A percentile compares a stretch with the other conserved stretches of the same genome.
Evolutionary conservation across 2,888 invertebrate species (phyloP).

Genomic region (Aromia moschata): DNA sequence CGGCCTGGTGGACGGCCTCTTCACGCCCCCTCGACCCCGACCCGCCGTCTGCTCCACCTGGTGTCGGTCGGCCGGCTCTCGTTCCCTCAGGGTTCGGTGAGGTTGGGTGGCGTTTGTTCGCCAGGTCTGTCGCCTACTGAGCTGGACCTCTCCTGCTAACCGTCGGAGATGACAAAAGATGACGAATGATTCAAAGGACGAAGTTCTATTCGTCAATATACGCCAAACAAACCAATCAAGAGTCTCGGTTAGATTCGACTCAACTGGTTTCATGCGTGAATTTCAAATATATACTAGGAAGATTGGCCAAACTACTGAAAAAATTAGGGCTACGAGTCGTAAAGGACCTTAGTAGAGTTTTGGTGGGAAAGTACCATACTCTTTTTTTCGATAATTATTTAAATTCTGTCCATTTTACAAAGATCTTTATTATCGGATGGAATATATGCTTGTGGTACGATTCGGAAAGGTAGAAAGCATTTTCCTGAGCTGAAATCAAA

Average conservation of each 20-base stretch:
- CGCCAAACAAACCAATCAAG: slow-evolving; percentile 52
- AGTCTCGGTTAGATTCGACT: slow-evolving; percentile 40
- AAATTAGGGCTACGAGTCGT: slow-evolving; percentile 24
- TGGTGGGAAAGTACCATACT: slow-evolving; percentile 26
- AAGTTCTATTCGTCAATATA: slow-evolving; percentile 46
- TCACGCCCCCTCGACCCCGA: too few species aligned
- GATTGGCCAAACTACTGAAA: slow-evolving; percentile 29
- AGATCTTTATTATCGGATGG: neutral
- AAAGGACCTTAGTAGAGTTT: slow-evolving; percentile 18
- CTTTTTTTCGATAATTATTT: slow-evolving; percentile 16
- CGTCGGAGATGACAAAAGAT: too few species aligned
- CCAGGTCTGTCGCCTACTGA: too few species aligned
- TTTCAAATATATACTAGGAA: slow-evolving; percentile 51
- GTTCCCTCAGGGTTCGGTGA: too few species aligned
- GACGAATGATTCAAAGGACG: slow-evolving; percentile 43
- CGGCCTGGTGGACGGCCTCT: too few species aligned
- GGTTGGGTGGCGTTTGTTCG: too few species aligned
- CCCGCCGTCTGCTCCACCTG: too few species aligned
- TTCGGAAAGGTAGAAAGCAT: slow-evolving; percentile 23
- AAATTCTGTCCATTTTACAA: slow-evolving; percentile 25
- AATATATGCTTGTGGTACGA: slow-evolving; percentile 22
- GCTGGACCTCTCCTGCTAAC: too few species aligned
- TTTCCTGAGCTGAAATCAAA: slow-evolving; percentile 14
- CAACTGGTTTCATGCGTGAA: slow-evolving; percentile 36
- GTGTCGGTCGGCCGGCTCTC: too few species aligned